A percentile compares a stretch with the other conserved stretches of the same genome.
Evolutionary conservation across 2,797 vertebrate genomes (phyloP).

Genomic region (Chrysocyon brachyurus): DNA sequence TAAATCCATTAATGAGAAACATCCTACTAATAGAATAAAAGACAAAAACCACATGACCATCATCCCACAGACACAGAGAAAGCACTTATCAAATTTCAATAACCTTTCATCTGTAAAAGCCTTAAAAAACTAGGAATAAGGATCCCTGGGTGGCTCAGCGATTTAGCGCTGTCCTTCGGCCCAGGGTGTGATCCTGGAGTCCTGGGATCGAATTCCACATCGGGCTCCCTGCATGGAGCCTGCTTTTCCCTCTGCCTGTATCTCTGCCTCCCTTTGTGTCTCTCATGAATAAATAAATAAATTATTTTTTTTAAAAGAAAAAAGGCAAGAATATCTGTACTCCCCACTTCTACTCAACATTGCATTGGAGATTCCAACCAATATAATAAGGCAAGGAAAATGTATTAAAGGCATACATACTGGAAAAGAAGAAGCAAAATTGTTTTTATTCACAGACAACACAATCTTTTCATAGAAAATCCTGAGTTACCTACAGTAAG

Average conservation of each 20-base stretch:
- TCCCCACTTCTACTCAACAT: neutral
- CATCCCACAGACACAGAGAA: neutral
- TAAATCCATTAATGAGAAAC: neutral
- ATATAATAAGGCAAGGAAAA: neutral
- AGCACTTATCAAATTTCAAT: neutral
- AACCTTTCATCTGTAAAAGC: neutral
- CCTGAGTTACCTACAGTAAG: neutral
- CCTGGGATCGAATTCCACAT: too few species aligned
- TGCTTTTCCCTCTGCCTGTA: too few species aligned
- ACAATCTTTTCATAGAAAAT: neutral
- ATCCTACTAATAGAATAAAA: neutral
- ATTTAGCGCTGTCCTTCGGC: too few species aligned
- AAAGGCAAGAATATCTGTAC: neutral
- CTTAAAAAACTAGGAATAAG: neutral
- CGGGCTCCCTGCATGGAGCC: too few species aligned
- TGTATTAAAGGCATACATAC: neutral
- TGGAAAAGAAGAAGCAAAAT: neutral
- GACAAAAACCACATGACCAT: neutral
- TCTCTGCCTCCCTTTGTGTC: too few species aligned
- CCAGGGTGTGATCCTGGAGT: too few species aligned
- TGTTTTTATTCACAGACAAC: neutral
- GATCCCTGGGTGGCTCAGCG: too few species aligned
- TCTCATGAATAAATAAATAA: too few species aligned
- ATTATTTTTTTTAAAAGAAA: neutral
- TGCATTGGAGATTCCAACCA: neutral